A percentile compares a stretch with the other conserved stretches of the same genome.
These are phyloP conservation scores for Ambastaia sidthimunki DNA, from an alignment of 2,797 vertebrate genomes.

Conservation along the genomic window DNA sequence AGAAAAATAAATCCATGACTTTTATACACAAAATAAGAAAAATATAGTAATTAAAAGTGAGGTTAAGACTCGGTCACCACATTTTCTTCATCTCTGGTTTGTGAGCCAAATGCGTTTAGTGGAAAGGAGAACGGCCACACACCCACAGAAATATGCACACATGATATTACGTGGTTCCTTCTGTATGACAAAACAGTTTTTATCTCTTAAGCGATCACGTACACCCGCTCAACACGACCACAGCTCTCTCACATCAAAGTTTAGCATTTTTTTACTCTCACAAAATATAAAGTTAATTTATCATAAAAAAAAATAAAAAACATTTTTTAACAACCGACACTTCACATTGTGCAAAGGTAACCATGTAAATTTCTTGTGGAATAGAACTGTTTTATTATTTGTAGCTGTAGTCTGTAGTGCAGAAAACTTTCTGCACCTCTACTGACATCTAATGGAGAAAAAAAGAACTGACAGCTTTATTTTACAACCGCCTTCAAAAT, in stretches of 20 bases:
- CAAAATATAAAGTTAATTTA: neutral
- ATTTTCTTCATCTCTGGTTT: slow-evolving; percentile 40
- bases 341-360: neutral
- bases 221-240: neutral
- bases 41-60: neutral
- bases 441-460: slow-evolving; percentile 48
- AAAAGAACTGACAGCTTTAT: slow-evolving; percentile 11
- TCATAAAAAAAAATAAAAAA: neutral
- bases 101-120: slow-evolving; percentile 36
- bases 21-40: neutral
- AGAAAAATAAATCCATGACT: neutral
- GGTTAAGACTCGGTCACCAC: neutral
- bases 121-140: slow-evolving; percentile 1
- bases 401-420: neutral
- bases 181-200: neutral
- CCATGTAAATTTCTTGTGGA: slow-evolving; percentile 1
- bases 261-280: neutral
- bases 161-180: slow-evolving; percentile 10
- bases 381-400: neutral
- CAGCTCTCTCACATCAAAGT: neutral
- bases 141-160: slow-evolving; percentile 31
- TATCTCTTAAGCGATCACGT: neutral
- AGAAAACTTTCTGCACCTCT: neutral
- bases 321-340: too few relatives aligned
- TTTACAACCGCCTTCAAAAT: slow-evolving; percentile 7